Percentiles rank a stretch among this genome's conserved stretches.
These are phyloP conservation scores for Python bivittatus DNA, from an alignment of 2,113 vertebrate genomes.

Conservation along the genomic window DNA sequence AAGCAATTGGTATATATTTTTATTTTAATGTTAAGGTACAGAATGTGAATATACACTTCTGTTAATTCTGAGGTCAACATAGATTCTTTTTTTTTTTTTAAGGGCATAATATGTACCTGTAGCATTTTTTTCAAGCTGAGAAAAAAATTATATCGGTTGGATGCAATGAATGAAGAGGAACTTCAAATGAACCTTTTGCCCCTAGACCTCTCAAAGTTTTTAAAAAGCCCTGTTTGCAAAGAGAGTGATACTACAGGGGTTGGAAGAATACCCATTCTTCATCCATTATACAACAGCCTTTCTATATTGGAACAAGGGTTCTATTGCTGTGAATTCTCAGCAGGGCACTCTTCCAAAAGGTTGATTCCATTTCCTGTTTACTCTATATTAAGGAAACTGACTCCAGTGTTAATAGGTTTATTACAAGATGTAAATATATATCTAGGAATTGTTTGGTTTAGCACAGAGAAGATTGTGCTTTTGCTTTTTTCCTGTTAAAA, in stretches of 20 bases:
- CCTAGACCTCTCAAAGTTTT: neutral
- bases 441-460: neutral
- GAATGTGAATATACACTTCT: neutral
- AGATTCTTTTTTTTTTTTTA: neutral
- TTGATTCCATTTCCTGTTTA: neutral
- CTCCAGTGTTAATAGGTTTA: neutral
- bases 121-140: neutral
- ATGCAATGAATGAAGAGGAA: neutral
- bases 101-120: neutral
- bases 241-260: neutral
- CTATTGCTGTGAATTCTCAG: neutral
- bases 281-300: neutral
- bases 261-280: neutral
- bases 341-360: neutral
- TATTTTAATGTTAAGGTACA: neutral
- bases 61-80: neutral
- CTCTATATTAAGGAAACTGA: neutral
- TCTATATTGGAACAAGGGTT: neutral
- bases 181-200: neutral
- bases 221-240: neutral
- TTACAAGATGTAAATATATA: neutral
- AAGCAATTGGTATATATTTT: neutral
- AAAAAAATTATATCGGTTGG: neutral
- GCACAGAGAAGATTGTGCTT: neutral
- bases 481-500: neutral